Base-by-base conservation (phyloP, 2,888 invertebrate species). In the Hirudinaria manillensis region DNA sequence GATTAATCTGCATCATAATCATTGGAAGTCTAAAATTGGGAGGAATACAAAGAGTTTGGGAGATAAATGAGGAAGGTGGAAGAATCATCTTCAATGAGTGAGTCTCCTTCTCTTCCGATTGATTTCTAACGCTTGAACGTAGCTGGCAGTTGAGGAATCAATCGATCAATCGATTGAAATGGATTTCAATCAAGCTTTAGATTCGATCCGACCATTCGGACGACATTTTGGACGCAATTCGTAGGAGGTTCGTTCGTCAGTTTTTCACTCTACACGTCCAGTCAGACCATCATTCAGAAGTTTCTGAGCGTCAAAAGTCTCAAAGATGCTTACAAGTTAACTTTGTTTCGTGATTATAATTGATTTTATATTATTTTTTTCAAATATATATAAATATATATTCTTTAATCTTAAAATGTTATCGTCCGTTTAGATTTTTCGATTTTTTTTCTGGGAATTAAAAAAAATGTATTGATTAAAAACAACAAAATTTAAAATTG, bases 111-210 rank as follows among this genome's bases (percentile, higher is more conserved):
- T 61, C 61, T 29, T 27, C 2, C 24, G 21, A 61, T 10, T 29
- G 13, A 27, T 19, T 61, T 19, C 29, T 2, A 2, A 61, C 1
- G 45, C 10, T 16, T 45, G 45, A 6, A 45, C 45, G 10, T 38
- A 45, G 6, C 45, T 10, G 45, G 16, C 45, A 45, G 16, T n/a
- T n/a, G n/a, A n/a, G 0, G 89, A 91, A 0, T 89, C 94, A 0
- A 93, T 94, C 83, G 93, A 3, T 92, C 92, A n/a, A 90, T 94
- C 83, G 93, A 93, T 82, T 94, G 93, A 93, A 88, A 92, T 74
- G 91, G 93, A 89, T 94, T 93, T 85, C 92, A 92, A 83, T 91
- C 93, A 51, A 94, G 94, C 85, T 94, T 95, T 85, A 92, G 93
- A 0, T 55, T 75, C 36, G 77, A 78, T 19, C 78, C 78, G 75